These are phyloP conservation scores for Oryzias sinensis DNA, from an alignment of 2,797 vertebrate genomes.

Conservation along the genomic window DNA sequence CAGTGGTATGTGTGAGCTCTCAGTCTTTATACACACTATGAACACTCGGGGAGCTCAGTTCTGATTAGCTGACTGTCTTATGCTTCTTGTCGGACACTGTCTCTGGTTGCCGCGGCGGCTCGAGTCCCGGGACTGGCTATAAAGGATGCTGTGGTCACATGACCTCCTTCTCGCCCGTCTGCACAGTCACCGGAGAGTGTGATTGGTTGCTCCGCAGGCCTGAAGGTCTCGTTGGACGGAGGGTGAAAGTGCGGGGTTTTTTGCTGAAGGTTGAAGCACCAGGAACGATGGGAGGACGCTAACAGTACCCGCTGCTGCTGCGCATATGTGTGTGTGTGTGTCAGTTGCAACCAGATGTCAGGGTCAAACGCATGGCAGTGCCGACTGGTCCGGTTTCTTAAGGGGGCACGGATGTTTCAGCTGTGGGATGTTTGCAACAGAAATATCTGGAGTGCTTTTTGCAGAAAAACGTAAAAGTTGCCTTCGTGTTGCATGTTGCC, in stretches of 20 bases:
- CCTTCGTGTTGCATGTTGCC: too few species aligned
- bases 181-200: constrained; percentile 22
- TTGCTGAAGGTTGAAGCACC: constrained; percentile 54
- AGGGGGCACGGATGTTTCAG: not conserved
- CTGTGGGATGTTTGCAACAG: too few species aligned
- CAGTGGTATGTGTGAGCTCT: constrained; percentile 30
- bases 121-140: constrained; percentile 9
- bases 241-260: constrained; percentile 16
- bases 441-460: too few species aligned
- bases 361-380: not conserved
- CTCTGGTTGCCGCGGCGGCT: constrained; percentile 46
- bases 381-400: not conserved
- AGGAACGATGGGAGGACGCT: constrained; percentile 37
- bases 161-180: constrained; percentile 31
- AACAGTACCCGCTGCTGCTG: constrained; percentile 58
- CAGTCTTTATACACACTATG: constrained; percentile 68
- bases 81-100: constrained; percentile 26
- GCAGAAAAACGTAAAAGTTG: too few species aligned
- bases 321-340: constrained; percentile 11
- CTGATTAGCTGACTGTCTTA: constrained; percentile 47
- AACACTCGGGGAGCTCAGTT: constrained; percentile 52
- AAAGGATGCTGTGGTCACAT: constrained; percentile 8
- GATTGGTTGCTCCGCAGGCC: constrained; percentile 19
- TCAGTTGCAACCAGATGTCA: not conserved
- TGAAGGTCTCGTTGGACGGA: constrained; percentile 38